Conservation (phyloP, 2,888 invertebrate genomes). For the Acrobasis consociella region DNA sequence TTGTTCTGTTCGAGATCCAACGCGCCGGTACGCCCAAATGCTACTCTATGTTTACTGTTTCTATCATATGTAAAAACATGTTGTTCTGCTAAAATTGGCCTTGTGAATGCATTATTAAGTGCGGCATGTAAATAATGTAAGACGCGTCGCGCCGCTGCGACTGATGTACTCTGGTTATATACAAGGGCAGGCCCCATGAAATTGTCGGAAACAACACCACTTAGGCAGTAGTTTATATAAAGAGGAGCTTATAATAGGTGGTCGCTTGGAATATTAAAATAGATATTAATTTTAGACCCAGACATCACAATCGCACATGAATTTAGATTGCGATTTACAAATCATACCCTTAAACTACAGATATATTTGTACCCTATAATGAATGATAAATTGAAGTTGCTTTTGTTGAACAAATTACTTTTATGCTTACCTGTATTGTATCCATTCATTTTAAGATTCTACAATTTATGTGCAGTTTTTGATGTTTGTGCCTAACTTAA, state of each 20-base stretch:
- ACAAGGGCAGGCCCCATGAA: slow-evolving; percentile 35
- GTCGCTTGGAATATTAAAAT: slow-evolving; percentile 46
- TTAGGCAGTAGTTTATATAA: slow-evolving; percentile 46
- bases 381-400: no score
- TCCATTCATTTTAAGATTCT: neutral
- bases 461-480: slow-evolving; percentile 25
- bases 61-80: slow-evolving; percentile 15
- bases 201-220: slow-evolving; percentile 39
- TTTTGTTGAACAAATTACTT: no score
- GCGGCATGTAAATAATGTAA: slow-evolving; percentile 17
- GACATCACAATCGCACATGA: slow-evolving; percentile 28
- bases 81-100: slow-evolving; percentile 11
- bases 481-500: slow-evolving; percentile 38
- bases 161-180: slow-evolving; percentile 30
- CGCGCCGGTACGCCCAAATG: slow-evolving; percentile 22
- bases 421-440: neutral
- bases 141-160: slow-evolving; percentile 16
- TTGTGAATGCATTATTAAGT: neutral
- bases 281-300: slow-evolving; percentile 36
- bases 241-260: slow-evolving; percentile 59
- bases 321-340: neutral
- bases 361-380: no score
- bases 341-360: no score
- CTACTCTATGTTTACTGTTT: slow-evolving; percentile 23
- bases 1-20: slow-evolving; percentile 10